Conservation (phyloP, 1,140 invertebrate species). For the Ostrea denselamellosa region DNA sequence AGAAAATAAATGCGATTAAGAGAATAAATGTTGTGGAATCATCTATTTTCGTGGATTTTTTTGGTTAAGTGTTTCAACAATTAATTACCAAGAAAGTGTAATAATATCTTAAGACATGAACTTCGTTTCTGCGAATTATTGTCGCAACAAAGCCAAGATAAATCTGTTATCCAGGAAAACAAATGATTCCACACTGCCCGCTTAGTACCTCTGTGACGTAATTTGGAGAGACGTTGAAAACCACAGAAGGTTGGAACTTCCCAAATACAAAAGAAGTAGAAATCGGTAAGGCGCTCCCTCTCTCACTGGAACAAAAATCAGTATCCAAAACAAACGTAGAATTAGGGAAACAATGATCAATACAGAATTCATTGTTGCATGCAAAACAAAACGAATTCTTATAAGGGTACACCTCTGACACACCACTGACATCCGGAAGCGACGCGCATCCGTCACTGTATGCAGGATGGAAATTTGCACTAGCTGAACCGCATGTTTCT, state of each 20-base stretch:
- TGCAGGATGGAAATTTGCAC: neutral
- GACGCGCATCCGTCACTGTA: neutral
- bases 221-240: neutral
- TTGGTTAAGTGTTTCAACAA: too few relatives aligned
- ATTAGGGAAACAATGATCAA: neutral
- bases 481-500: neutral
- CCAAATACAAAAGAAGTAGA: neutral
- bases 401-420: neutral
- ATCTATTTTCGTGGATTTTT: too few relatives aligned
- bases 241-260: neutral
- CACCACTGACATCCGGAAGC: neutral
- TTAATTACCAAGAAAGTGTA: too few relatives aligned
- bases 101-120: too few relatives aligned
- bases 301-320: neutral
- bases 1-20: neutral
- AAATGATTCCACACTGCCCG: too few relatives aligned
- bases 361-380: neutral
- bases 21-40: too few relatives aligned
- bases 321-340: neutral
- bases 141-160: too few relatives aligned
- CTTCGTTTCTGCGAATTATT: too few relatives aligned
- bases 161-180: too few relatives aligned
- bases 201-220: neutral
- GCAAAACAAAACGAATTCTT: conserved; percentile 10
- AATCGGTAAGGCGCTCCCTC: neutral